Evolutionary conservation across 2,113 vertebrate genomes (phyloP).

Genomic region (Tichodroma muraria): DNA sequence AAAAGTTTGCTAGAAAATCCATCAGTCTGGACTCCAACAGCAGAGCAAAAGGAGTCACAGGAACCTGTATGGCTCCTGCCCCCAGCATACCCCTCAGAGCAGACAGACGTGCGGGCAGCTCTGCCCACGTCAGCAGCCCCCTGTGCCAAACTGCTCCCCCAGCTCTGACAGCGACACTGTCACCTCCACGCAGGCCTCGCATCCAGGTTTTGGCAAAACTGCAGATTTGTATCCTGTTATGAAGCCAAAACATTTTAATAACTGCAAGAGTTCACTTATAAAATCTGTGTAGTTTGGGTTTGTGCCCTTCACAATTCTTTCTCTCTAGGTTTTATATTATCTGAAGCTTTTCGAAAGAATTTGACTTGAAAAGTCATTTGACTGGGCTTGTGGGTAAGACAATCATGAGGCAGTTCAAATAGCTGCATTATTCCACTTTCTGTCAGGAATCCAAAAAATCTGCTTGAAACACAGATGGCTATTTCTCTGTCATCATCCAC

Average conservation of each 20-base stretch:
- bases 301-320: neutral
- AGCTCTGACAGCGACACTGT: neutral
- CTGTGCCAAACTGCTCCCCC: neutral
- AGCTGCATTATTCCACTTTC: neutral
- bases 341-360: neutral
- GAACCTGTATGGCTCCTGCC: accelerated
- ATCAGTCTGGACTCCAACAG: neutral
- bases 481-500: neutral
- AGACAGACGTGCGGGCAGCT: neutral
- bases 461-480: conserved; percentile 22
- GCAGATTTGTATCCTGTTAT: neutral
- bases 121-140: neutral
- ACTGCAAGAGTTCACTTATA: neutral
- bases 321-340: neutral
- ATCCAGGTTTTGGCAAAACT: neutral
- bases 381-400: neutral
- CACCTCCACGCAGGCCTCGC: neutral
- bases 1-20: neutral
- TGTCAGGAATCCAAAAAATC: conserved; percentile 7
- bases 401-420: neutral
- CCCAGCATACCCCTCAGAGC: accelerated
- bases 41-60: neutral
- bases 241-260: neutral
- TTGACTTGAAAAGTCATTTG: neutral
- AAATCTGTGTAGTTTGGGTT: conserved; percentile 1